Evolutionary conservation across 53 echinoderm and acorn worm genomes (phyloP), one percentile per base, ranked within the genome.

Genomic region (Stichopus horrens): DNA sequence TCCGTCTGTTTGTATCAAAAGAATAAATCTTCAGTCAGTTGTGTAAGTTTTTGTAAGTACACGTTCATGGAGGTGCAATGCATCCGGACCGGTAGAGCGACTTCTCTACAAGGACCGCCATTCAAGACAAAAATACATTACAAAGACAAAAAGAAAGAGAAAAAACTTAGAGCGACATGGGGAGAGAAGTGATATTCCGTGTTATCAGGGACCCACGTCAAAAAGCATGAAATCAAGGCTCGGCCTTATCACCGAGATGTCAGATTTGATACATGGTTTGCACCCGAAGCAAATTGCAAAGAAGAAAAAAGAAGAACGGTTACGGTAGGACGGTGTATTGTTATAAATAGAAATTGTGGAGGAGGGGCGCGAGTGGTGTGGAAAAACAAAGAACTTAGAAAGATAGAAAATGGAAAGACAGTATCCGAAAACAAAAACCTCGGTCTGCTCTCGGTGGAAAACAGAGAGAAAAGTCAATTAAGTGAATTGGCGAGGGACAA

Each of bases 221-320:
- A 59, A 54, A 23, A 19, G 87, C 74, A 75, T 87, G 87, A 87
- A 74, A 87, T 87, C 87, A 87, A 87, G 55, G 87, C 87, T 58
- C 74, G 55, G 37, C 7, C 74, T 87, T 87, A 87, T 87, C 87
- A 54, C 0, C 54, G 23, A 21, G 20, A 55, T 87, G 87, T 74
- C 87, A 87, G 58, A 9, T 11, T 54, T 87, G 87, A 87, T 87
- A 75, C 87, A 75, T 87, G 54, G 74, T 53, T 20, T 57, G 21
- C 58, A 55, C 74, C 11, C 74, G 53, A 37, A 67, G 66, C 85
- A 85, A 85, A 85, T 85, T 65, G 66, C 52, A 85, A 63, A 67
- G 59, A 51, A 85, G 52, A 16, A 52, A 37, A 37, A 37, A 37
- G 2, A 37, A 37, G 37, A 37, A 37, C 37, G 37, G 37, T 37